Percentiles rank a stretch among this genome's conserved stretches.
Conservation (phyloP, 2,888 invertebrate genomes). For the Caenorhabditis doughertyi region DNA sequence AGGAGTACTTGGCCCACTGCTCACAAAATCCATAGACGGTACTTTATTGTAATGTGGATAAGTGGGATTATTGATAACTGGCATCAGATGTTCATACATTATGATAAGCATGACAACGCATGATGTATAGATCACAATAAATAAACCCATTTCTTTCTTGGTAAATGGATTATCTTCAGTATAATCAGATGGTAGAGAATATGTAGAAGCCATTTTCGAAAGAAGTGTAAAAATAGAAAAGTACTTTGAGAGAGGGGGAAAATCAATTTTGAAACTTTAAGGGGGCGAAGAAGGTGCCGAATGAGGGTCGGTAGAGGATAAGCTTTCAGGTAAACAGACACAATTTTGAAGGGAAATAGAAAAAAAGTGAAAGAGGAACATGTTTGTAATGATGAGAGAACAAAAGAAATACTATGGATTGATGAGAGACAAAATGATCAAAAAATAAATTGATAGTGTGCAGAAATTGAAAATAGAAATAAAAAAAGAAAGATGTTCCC, state of each 20-base stretch:
- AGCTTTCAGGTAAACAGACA: constrained; percentile 18
- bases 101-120: constrained; percentile 71
- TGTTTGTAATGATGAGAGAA: neutral
- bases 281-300: constrained; percentile 24
- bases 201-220: constrained; percentile 47
- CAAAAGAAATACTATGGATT: no score
- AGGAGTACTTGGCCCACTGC: no score
- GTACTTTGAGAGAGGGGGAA: constrained; percentile 13
- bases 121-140: constrained; percentile 65
- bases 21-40: constrained; percentile 44
- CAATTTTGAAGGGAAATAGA: neutral
- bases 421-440: no score
- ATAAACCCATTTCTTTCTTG: constrained; percentile 57
- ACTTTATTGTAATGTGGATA: constrained; percentile 77
- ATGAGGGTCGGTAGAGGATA: constrained; percentile 18
- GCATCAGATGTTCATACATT: constrained; percentile 76
- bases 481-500: no score
- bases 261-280: constrained; percentile 2
- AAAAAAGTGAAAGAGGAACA: neutral
- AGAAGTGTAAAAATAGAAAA: no score
- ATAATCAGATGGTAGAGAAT: constrained; percentile 70
- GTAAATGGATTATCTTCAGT: constrained; percentile 71
- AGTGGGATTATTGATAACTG: constrained; percentile 76
- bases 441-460: no score
- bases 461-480: no score